Percentiles rank a stretch among this genome's conserved stretches.
These are phyloP conservation scores for Misgurnus anguillicaudatus DNA, from an alignment of 2,113 vertebrate genomes.

Conservation along the genomic window DNA sequence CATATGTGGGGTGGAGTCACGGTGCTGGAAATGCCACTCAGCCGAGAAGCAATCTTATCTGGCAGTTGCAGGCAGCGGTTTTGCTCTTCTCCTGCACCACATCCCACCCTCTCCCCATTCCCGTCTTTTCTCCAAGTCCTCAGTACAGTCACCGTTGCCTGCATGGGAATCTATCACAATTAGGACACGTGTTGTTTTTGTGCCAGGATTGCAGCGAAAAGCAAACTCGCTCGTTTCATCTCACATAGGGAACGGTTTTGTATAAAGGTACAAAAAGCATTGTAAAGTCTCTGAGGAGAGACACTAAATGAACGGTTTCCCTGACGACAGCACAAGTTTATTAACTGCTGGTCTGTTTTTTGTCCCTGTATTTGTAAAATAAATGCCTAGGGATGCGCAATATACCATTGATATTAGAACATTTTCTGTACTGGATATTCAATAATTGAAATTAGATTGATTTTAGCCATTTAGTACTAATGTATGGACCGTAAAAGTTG, in stretches of 20 bases:
- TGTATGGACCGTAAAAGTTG: too few species aligned
- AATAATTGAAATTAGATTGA: too few species aligned
- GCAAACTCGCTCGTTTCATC: conserved; percentile 39
- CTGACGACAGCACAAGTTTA: conserved; percentile 62
- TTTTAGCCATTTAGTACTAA: too few species aligned
- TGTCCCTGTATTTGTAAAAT: conserved; percentile 34
- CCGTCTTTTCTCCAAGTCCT: conserved; percentile 30
- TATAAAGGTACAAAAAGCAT: conserved; percentile 47
- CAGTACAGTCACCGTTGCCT: conserved; percentile 8
- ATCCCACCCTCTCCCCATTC: conserved; percentile 20
- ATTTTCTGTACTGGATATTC: too few species aligned
- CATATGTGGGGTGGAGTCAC: conserved; percentile 58
- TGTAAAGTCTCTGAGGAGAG: conserved; percentile 44
- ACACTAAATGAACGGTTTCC: conserved; percentile 67
- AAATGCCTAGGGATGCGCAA: neutral
- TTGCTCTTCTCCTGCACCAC: conserved; percentile 21
- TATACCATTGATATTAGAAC: too few species aligned
- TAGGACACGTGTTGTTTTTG: conserved; percentile 51
- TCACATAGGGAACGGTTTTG: conserved; percentile 50
- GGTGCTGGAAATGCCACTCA: conserved; percentile 64
- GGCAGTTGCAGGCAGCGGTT: conserved; percentile 62
- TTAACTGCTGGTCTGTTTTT: conserved; percentile 48
- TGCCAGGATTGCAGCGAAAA: conserved; percentile 40
- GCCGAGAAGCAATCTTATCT: conserved; percentile 69
- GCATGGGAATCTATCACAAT: conserved; percentile 52